Evolutionary conservation across 2,113 vertebrate genomes (phyloP).

Genomic region (Abramis brama): DNA sequence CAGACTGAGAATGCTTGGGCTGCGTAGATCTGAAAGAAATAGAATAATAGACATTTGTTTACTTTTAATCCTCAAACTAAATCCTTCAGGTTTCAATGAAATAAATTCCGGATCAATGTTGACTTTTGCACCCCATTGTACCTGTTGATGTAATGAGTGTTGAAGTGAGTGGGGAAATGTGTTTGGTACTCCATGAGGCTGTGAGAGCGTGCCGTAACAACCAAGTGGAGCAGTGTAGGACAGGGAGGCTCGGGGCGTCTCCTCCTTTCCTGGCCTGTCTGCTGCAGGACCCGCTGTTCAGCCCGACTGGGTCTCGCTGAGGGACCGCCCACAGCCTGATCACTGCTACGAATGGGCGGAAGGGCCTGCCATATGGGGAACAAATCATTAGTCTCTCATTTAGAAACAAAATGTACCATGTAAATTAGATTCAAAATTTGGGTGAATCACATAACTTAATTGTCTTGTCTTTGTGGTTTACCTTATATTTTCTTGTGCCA

Average conservation of each 20-base stretch:
- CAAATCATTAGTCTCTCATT: not conserved
- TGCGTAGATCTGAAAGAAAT: conserved; percentile 47
- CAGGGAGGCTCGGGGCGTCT: conserved; percentile 75
- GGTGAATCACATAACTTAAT: not conserved
- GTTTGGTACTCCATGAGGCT: conserved; percentile 73
- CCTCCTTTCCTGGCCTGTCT: conserved; percentile 51
- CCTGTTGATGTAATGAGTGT: conserved; percentile 74
- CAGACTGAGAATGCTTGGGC: not conserved
- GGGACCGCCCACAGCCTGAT: not conserved
- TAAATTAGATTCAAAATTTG: not conserved
- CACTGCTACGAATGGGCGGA: conserved; percentile 72
- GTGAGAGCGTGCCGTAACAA: conserved; percentile 83
- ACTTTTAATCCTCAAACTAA: not conserved
- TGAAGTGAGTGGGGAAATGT: conserved; percentile 73
- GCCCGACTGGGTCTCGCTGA: conserved; percentile 60
- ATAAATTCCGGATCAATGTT: not conserved
- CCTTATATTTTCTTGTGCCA: conserved; percentile 48
- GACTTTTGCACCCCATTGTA: conserved; percentile 57
- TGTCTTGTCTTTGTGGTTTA: not conserved
- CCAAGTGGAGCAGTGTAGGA: conserved; percentile 79
- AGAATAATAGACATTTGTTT: not conserved
- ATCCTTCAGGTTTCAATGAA: not conserved
- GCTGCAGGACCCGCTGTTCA: conserved; percentile 57
- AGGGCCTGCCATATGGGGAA: conserved; percentile 75
- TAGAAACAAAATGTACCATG: not conserved